Conservation (phyloP, 2,888 invertebrate genomes). For the Melolontha melolontha region DNA sequence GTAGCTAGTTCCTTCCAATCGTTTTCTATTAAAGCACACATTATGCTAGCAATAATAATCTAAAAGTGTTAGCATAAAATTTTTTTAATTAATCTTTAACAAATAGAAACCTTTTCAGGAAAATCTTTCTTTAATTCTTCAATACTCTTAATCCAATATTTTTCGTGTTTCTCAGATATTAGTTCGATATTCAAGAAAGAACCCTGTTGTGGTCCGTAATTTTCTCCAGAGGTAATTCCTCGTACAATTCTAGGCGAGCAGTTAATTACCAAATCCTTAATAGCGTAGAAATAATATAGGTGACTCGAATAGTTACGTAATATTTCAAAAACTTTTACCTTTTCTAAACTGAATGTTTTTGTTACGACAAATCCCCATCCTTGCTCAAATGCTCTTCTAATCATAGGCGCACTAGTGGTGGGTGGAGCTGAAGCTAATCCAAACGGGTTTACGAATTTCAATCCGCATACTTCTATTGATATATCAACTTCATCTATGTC, state of each 20-base stretch:
- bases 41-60: conserved; percentile 94
- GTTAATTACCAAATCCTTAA: conserved; percentile 93
- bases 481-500: conserved; percentile 95
- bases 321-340: conserved; percentile 69
- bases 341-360: conserved; percentile 95
- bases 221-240: conserved; percentile 91
- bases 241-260: conserved; percentile 97
- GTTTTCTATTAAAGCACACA: conserved; percentile 87
- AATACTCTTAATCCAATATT: conserved; percentile 93
- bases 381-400: conserved; percentile 91
- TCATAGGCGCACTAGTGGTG: conserved; percentile 95
- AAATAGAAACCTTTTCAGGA: conserved; percentile 79
- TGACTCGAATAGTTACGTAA: background rate
- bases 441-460: conserved; percentile 96
- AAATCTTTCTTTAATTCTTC: conserved; percentile 91
- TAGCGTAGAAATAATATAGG: conserved; percentile 34
- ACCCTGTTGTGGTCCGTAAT: conserved; percentile 95
- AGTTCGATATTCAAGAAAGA: conserved; percentile 98
- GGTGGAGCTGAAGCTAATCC: conserved; percentile 98
- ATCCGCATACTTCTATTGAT: conserved; percentile 91
- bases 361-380: conserved; percentile 99
- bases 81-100: background rate
- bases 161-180: conserved; percentile 95
- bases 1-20: conserved; percentile 90
- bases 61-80: conserved; percentile 59